Conservation (phyloP, 2,888 invertebrate genomes). For the Escarpia spicata region DNA sequence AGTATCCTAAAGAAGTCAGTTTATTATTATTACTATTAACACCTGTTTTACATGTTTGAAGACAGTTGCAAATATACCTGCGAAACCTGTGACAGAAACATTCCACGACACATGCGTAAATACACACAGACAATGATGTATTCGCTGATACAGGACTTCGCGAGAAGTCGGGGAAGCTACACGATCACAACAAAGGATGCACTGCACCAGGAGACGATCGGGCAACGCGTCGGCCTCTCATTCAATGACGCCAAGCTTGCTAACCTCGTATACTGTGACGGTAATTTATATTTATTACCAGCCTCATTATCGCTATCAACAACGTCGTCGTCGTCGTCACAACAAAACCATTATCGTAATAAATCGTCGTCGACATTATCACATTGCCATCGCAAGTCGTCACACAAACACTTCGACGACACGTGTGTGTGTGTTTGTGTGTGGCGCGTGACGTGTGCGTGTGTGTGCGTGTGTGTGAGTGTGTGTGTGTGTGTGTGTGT, state of each 20-base stretch:
- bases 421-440: too few species aligned
- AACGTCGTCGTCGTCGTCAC: not conserved
- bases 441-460: too few species aligned
- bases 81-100: not conserved
- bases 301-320: not conserved
- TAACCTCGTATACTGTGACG: constrained; percentile 19
- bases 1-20: not conserved
- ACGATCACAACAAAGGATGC: constrained; percentile 29
- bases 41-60: not conserved
- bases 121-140: not conserved
- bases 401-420: too few species aligned
- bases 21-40: not conserved
- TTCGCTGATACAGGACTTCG: constrained; percentile 34
- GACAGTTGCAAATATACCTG: not conserved
- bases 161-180: constrained; percentile 32
- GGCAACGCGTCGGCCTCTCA: constrained; percentile 20
- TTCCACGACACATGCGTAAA: not conserved
- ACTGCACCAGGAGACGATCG: constrained; percentile 13
- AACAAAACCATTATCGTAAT: not conserved
- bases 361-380: too few species aligned
- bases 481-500: too few species aligned
- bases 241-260: constrained; percentile 18
- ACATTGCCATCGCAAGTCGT: too few species aligned
- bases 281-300: constrained; percentile 18
- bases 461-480: too few species aligned